These are phyloP conservation scores for Spilosoma lubricipeda DNA, from an alignment of 2,888 invertebrate species.

Conservation along the genomic window DNA sequence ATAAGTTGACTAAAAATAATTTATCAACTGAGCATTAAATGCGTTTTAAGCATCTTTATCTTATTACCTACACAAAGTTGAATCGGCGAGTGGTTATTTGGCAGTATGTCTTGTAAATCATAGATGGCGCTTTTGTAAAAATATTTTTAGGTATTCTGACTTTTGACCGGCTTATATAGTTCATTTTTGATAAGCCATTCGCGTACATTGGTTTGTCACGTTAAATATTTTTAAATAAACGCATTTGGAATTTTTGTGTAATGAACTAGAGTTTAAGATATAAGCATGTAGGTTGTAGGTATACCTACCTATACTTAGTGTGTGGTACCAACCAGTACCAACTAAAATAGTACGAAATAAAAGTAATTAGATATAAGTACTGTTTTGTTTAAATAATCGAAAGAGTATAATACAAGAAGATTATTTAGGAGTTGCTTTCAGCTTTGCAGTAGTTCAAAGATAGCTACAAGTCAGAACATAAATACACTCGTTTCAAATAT, in stretches of 20 bases:
- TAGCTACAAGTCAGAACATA: background rate
- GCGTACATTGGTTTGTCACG: no score
- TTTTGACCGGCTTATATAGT: no score
- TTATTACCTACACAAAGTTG: background rate
- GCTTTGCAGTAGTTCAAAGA: background rate
- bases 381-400: background rate
- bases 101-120: background rate
- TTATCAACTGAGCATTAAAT: no score
- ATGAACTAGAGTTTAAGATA: background rate
- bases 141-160: background rate
- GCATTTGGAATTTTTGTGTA: accelerated
- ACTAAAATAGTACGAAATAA: background rate
- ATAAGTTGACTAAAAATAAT: no score
- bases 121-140: constrained; percentile 14
- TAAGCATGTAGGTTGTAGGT: no score
- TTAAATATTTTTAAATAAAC: background rate
- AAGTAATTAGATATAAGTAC: background rate
- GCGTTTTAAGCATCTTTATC: background rate
- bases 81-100: background rate
- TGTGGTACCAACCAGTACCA: background rate
- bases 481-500: background rate
- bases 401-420: background rate
- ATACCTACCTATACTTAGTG: no score
- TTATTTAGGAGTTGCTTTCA: background rate
- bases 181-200: no score